A percentile compares a stretch with the other conserved stretches of the same genome.
These are phyloP conservation scores for Phylloscopus trochilus DNA, from an alignment of 2,113 vertebrate species.

Conservation along the genomic window DNA sequence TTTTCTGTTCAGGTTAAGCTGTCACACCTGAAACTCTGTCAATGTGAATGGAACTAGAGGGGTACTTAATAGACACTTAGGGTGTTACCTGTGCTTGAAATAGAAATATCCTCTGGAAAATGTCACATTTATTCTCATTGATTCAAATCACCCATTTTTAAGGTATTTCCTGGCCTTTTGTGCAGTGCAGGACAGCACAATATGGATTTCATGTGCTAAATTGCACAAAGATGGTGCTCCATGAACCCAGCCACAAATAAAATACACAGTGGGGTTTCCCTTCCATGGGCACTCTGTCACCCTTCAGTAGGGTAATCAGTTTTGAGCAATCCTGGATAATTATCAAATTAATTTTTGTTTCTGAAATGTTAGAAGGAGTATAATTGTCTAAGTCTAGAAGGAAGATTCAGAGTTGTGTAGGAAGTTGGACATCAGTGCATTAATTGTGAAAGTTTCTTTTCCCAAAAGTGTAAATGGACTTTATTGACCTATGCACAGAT, in stretches of 20 bases:
- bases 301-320: background rate
- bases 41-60: background rate
- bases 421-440: background rate
- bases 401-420: background rate
- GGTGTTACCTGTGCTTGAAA: background rate
- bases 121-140: background rate
- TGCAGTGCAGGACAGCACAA: background rate
- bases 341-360: background rate
- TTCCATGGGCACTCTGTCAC: background rate
- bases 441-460: background rate
- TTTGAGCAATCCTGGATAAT: background rate
- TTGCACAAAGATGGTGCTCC: background rate
- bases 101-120: background rate
- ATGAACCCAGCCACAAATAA: background rate
- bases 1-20: background rate
- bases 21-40: background rate
- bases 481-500: background rate
- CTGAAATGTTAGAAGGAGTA: background rate
- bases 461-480: background rate
- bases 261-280: background rate
- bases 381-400: background rate
- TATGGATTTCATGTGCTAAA: background rate
- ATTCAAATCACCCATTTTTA: background rate
- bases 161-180: background rate
- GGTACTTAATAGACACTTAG: accelerated